Conservation (phyloP, 2,797 vertebrate genomes). For the Urosaurus nigricauda region DNA sequence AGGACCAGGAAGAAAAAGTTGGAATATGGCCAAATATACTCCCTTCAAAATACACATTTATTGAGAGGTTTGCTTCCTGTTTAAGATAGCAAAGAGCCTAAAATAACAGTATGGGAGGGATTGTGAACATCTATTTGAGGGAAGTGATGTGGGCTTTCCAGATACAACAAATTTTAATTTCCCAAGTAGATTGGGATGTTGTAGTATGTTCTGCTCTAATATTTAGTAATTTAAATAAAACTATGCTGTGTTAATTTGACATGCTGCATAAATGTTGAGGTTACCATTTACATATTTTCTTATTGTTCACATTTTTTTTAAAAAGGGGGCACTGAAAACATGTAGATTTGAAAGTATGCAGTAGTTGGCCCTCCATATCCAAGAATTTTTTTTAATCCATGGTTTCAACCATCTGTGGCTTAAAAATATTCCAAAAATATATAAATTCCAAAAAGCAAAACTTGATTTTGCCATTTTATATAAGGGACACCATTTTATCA, state of each 20-base stretch:
- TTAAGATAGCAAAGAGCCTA: not conserved
- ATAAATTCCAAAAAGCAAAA: too few species aligned
- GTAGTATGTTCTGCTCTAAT: not conserved
- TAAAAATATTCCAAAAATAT: too few species aligned
- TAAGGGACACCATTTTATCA: too few species aligned
- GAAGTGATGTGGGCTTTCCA: not conserved
- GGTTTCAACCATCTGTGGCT: too few species aligned
- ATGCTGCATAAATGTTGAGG: not conserved
- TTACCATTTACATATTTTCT: not conserved
- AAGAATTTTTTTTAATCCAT: too few species aligned
- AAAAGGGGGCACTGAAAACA: not conserved
- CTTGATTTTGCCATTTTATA: too few species aligned
- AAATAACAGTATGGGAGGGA: not conserved
- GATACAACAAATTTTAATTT: not conserved
- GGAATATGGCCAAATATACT: not conserved
- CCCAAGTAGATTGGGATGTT: not conserved
- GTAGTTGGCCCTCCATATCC: too few species aligned
- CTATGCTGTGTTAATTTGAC: not conserved
- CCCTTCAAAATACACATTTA: not conserved
- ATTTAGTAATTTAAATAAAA: not conserved
- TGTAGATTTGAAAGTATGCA: not conserved
- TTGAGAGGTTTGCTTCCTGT: not conserved
- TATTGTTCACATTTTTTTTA: not conserved
- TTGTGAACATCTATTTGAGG: not conserved
- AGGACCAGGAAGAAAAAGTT: not conserved